These are phyloP conservation scores for Polymixis lichenea DNA, from an alignment of 2,888 invertebrate species.

Conservation along the genomic window DNA sequence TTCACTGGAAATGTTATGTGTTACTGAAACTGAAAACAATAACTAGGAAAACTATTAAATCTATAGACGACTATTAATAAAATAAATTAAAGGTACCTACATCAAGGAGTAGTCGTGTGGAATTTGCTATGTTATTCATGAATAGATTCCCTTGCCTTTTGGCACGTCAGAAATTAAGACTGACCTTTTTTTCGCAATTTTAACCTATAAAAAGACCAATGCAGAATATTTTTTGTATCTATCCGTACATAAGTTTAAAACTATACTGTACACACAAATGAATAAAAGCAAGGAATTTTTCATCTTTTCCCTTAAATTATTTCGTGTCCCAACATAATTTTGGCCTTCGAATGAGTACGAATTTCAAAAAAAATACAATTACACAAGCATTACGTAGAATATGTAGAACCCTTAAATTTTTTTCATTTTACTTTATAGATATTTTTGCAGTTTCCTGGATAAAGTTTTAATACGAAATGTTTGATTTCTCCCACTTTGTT, in stretches of 20 bases:
- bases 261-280: no score
- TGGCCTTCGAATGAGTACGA: background rate
- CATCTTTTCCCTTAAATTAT: background rate
- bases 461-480: conserved; percentile 17
- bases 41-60: conserved; percentile 15
- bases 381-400: background rate
- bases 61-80: background rate
- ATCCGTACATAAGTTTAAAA: background rate
- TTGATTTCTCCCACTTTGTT: conserved; percentile 38
- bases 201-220: background rate
- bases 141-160: background rate
- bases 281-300: background rate
- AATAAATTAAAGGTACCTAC: background rate
- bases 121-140: background rate
- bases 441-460: conserved; percentile 15
- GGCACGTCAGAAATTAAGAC: background rate
- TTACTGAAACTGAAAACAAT: conserved; percentile 41
- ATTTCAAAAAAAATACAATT: background rate
- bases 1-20: conserved; percentile 48
- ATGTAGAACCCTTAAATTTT: background rate
- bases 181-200: no score
- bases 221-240: background rate
- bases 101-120: background rate
- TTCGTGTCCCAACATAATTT: conserved; percentile 17
- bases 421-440: conserved; percentile 4